Evolutionary conservation across 1,140 invertebrate species (phyloP).

Genomic region (Drosophila burlai): DNA sequence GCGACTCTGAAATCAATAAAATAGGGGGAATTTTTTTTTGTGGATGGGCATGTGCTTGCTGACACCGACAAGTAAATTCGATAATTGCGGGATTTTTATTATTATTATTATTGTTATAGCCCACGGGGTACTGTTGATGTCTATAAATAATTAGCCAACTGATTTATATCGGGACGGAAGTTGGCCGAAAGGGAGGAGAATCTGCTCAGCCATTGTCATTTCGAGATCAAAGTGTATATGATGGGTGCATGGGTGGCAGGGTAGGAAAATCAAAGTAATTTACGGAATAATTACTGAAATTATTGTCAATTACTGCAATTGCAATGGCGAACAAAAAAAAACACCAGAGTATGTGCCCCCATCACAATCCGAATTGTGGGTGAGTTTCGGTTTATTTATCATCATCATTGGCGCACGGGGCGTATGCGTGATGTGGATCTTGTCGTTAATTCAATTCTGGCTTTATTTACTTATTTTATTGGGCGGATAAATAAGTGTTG

Average conservation of each 20-base stretch:
- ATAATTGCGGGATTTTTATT: conserved; percentile 60
- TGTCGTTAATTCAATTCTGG: conserved; percentile 35
- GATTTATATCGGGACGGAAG: conserved; percentile 35
- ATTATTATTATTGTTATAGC: conserved; percentile 31
- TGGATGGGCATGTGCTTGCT: neutral
- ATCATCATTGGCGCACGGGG: conserved; percentile 28
- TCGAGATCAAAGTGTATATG: conserved; percentile 18
- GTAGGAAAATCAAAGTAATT: conserved; percentile 69
- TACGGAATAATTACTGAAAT: conserved; percentile 71
- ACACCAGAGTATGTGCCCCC: neutral
- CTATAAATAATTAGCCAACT: conserved; percentile 24
- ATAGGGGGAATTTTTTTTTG: conserved; percentile 24
- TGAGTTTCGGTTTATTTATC: conserved; percentile 29
- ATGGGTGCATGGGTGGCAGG: conserved; percentile 3
- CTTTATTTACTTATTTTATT: conserved; percentile 20
- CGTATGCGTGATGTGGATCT: conserved; percentile 47
- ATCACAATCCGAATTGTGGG: conserved; percentile 20
- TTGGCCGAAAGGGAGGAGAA: neutral
- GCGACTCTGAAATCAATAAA: conserved; percentile 30
- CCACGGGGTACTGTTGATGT: neutral
- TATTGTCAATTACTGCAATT: conserved; percentile 82
- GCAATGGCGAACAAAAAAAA: conserved; percentile 30
- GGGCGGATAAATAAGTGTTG: conserved; percentile 4
- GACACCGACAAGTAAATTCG: conserved; percentile 7
- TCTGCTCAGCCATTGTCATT: conserved; percentile 12